A percentile compares a stretch with the other conserved stretches of the same genome.
Conservation (phyloP, 2,797 vertebrate genomes). For the Acanthurus leucopareius region DNA sequence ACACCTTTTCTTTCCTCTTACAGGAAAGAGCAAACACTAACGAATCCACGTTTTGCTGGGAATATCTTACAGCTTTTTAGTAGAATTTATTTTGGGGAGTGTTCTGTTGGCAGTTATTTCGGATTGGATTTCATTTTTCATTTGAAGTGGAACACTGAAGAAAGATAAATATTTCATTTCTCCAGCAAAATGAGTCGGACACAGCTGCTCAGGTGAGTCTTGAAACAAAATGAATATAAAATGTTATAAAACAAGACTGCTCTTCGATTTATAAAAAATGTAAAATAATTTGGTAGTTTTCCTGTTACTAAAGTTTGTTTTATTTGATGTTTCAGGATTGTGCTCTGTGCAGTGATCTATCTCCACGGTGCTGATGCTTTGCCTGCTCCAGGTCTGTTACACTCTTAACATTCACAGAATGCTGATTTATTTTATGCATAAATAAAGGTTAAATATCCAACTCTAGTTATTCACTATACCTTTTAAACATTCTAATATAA, state of each 20-base stretch:
- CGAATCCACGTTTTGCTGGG: not conserved
- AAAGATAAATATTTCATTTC: not conserved
- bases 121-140: not conserved
- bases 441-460: not conserved
- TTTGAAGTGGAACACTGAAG: not conserved
- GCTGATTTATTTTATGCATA: not conserved
- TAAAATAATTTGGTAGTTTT: too few relatives aligned
- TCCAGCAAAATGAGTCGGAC: conserved; percentile 33
- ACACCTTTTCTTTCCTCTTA: not conserved
- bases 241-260: not conserved
- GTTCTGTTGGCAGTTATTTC: not conserved
- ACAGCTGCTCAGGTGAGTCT: conserved; percentile 58
- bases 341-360: conserved; percentile 56
- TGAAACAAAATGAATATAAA: not conserved
- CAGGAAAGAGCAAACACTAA: not conserved
- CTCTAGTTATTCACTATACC: too few relatives aligned
- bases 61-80: not conserved
- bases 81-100: too few relatives aligned
- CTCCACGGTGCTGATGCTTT: conserved; percentile 32
- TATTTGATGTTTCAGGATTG: conserved; percentile 44
- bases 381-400: conserved; percentile 70
- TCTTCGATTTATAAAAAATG: too few relatives aligned
- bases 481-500: too few relatives aligned
- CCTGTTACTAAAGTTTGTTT: not conserved
- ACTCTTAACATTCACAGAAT: not conserved